Base-by-base conservation (phyloP, 2,113 vertebrate species). In the Triplophysa dalaica region DNA sequence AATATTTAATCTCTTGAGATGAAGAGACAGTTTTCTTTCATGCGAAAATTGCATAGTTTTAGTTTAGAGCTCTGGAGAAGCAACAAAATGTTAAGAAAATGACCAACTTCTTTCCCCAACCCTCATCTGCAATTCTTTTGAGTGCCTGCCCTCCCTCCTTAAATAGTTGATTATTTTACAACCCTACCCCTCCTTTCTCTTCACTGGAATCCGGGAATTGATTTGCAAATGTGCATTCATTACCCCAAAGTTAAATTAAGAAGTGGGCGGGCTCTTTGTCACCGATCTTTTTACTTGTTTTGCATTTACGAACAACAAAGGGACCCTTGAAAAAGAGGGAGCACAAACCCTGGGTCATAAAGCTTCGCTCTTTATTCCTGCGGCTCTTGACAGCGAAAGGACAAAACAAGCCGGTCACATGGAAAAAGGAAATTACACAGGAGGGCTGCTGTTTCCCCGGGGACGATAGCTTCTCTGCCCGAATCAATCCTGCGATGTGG, bases 221-320 rank as follows among this genome's bases (percentile, higher is more conserved):
- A 92, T 93, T 92, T 93, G 90, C 88, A 90, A 92, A 93, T 92
- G 87, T 82, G 82, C 85, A 88, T 90, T 92, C 88, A 90, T 78
- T 86, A 75, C 79, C 77, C 70, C 43, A 62, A 86, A 88, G 89
- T 87, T 90, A 90, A 89, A 83, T 84, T 83, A 85, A 86, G 83
- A 52, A 78, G 68, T 22, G 81, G 81, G 83, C 78, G 82, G 76
- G 80, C 83, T 29, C 16, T 85, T 83, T 86, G 84, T 58, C 29
- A 80, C 86, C 78, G 85, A 85, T 84, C 88, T 77, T 58, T 58
- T 58, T 21, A 58, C 58, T 81, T 85, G 87, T 81, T 88, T 83
- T 85, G 87, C 91, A 85, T 87, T 72, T 58, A 9, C 81, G 73
- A 81, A 89, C 80, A 85, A 88, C 87, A 90, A 90, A 83, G 82